phyloP scores from a whole-genome alignment of 2,113 vertebrate genomes.

The Lucifuga dentata region DNA sequence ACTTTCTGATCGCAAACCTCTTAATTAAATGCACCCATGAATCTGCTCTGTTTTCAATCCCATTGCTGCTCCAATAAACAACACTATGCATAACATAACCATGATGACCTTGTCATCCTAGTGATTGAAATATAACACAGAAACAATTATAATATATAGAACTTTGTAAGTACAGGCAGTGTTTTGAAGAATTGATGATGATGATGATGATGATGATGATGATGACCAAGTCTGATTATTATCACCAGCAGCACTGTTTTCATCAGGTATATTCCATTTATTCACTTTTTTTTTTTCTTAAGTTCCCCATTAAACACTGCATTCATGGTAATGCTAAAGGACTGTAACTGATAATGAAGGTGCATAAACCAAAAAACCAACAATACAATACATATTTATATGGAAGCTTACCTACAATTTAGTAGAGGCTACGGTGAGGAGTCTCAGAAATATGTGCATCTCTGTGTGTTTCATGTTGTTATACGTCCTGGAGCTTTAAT shows the following conservation, averaged over 20 bases:
- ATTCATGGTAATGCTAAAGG: not conserved
- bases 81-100: constrained; percentile 15
- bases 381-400: no score
- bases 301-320: no score
- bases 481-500: no score
- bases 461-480: no score
- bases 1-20: constrained; percentile 73
- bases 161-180: not conserved
- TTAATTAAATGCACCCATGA: constrained; percentile 80
- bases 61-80: constrained; percentile 45
- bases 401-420: not conserved
- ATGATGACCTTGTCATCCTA: constrained; percentile 21
- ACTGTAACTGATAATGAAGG: not conserved
- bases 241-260: no score
- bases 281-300: no score
- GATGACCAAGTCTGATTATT: no score
- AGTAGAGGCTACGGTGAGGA: not conserved
- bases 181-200: not conserved
- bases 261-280: no score
- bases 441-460: not conserved
- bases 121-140: constrained; percentile 1
- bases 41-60: constrained; percentile 65
- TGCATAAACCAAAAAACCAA: not conserved
- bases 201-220: not conserved
- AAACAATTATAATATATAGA: constrained; percentile 5